Evolutionary conservation across 2,797 vertebrate species (phyloP).

Genomic region (Ammospiza maritima): DNA sequence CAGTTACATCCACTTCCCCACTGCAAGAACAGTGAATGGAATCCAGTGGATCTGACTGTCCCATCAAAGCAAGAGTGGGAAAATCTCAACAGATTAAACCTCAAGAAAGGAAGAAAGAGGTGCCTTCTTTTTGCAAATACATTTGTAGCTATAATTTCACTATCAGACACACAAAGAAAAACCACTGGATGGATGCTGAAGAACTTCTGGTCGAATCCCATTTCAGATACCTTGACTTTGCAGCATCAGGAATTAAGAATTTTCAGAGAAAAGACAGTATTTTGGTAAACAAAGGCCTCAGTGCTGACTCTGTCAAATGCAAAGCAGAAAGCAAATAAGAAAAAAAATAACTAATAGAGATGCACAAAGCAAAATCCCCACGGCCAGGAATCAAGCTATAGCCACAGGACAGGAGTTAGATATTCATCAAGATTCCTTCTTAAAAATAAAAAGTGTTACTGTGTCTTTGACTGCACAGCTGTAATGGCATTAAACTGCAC

Average conservation of each 20-base stretch:
- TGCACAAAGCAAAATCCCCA: not conserved
- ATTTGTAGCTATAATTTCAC: constrained; percentile 17
- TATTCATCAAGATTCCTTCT: not conserved
- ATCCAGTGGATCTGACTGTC: not conserved
- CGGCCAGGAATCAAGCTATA: not conserved
- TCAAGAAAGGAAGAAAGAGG: not conserved
- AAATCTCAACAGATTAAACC: not conserved
- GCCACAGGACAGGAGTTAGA: not conserved
- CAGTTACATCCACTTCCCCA: not conserved
- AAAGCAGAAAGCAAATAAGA: not conserved
- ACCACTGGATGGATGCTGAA: not conserved
- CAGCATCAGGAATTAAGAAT: not conserved
- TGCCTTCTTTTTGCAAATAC: not conserved
- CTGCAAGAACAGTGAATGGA: not conserved
- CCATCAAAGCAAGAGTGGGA: not conserved
- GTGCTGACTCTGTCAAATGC: not conserved
- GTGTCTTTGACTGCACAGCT: not conserved
- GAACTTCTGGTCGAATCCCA: not conserved
- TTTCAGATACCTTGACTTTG: not conserved
- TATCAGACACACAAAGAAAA: not conserved
- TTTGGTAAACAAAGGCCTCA: not conserved
- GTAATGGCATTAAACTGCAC: not conserved
- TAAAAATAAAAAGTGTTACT: not conserved
- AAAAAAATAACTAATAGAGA: not conserved
- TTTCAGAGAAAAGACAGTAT: not conserved